These are phyloP conservation scores for Phacellophora camtschatica DNA, from an alignment of 30 jellyfish, hydroid and myxozoan species.

Conservation along the genomic window DNA sequence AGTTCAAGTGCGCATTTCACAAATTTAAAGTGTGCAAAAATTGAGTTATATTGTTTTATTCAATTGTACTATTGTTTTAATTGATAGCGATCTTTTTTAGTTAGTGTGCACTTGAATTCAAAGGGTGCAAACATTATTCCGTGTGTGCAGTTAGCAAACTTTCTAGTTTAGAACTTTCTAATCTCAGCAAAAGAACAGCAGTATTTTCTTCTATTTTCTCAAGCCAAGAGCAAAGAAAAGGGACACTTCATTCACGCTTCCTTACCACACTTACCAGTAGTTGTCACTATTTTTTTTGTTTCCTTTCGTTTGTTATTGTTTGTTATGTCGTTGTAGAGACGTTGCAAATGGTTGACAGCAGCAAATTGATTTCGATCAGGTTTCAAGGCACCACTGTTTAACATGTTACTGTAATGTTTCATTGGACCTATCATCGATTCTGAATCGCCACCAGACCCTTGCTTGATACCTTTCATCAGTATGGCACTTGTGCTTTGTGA, in stretches of 20 bases:
- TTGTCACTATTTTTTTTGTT: too few species aligned
- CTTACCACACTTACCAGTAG: too few species aligned
- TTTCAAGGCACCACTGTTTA: constrained; percentile 51
- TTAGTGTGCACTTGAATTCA: neutral
- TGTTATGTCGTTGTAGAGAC: constrained; percentile 35
- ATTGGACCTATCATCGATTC: constrained; percentile 66
- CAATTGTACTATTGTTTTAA: neutral
- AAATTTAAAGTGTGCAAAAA: neutral
- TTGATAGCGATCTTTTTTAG: neutral
- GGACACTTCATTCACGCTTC: too few species aligned
- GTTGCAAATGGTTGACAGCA: constrained; percentile 54
- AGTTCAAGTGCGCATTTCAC: neutral
- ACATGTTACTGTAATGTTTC: constrained; percentile 46
- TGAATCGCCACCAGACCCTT: too few species aligned
- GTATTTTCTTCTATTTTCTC: neutral
- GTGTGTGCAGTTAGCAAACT: neutral
- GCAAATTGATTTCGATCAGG: constrained; percentile 76
- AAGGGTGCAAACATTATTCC: neutral
- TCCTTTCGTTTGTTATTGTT: too few species aligned
- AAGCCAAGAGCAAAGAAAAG: neutral
- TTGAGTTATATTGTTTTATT: neutral
- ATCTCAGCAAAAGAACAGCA: neutral
- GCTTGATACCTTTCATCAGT: too few species aligned
- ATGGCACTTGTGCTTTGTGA: too few species aligned
- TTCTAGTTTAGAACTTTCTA: neutral